Evolutionary conservation across 2,113 vertebrate species (phyloP).

Genomic region (Typhlomys cinereus): DNA sequence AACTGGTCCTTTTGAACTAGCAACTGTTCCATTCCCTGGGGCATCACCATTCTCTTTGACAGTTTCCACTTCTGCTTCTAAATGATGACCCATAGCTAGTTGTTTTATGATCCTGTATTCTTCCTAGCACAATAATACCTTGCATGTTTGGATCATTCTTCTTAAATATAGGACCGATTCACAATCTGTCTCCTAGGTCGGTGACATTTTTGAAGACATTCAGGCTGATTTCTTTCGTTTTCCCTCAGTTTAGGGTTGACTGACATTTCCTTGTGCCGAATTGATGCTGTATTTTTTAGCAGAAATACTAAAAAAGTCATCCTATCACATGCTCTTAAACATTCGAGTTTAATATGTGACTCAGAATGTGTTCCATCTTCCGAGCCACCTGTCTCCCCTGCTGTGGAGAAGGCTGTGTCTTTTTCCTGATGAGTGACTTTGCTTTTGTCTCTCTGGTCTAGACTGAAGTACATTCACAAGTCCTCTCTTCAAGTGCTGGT

Average conservation of each 20-base stretch:
- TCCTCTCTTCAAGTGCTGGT: background rate
- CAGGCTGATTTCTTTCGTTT: background rate
- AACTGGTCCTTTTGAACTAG: background rate
- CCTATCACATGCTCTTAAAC: background rate
- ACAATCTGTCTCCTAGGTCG: background rate
- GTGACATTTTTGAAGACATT: background rate
- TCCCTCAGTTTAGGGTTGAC: background rate
- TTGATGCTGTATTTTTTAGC: background rate
- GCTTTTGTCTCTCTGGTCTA: background rate
- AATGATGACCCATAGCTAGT: background rate
- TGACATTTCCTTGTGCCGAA: background rate
- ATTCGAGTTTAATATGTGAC: background rate
- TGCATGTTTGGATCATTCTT: background rate
- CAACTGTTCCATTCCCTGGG: background rate
- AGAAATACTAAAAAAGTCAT: background rate
- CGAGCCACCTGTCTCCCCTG: background rate
- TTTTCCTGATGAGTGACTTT: background rate
- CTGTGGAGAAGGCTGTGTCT: background rate
- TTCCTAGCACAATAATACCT: background rate
- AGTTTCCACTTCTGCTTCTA: background rate
- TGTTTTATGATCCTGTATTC: background rate
- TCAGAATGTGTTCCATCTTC: slow-evolving; percentile 1
- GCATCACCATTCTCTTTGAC: background rate
- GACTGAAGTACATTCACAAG: background rate
- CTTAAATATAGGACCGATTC: background rate